Base-by-base conservation (phyloP, 2,113 vertebrate genomes). In the Syrmaticus mikado region DNA sequence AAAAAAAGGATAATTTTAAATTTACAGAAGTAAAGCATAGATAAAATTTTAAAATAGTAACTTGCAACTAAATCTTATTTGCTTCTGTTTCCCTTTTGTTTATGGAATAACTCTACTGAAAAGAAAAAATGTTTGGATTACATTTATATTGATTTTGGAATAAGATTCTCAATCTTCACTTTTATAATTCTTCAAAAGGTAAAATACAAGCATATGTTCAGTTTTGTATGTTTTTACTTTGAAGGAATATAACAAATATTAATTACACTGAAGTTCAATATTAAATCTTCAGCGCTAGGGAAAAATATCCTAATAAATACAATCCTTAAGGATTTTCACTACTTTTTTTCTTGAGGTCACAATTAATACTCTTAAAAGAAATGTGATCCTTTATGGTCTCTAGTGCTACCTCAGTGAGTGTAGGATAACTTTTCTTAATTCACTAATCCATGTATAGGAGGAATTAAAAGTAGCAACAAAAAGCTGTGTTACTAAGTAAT, bases 381-480 rank as follows among this genome's bases (percentile, higher is more conserved):
- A 84, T 92, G 60, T 5, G 67, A 22, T 70, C 24, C 67, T 90
- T 92, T 81, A 60, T 41, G 38, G 32, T 12, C 7, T 58, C 48
- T 71, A 13, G 3, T 55, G 41, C 45, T 71, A 61, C 5, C 13
- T 79, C 87, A 75, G 77, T 78, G 81, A 75, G 77, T 78, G 81
- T 78, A 77, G 30, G 43, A 87, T 45, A 85, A 71, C 18, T 3
- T 86, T 90, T 88, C 52, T 82, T 18, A 65, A 65, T 65, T 70
- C 1, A 15, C 60, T 82, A 5, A 58, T 67, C 30, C 24, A 8
- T 8, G 48, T 52, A 64, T 9, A 82, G 13, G 10, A 74, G 27
- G 6, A 91, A 85, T 48, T 88, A 93, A 78, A 79, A n/a, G 48
- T 8, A 61, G n/a, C 36, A 85, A 53, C 9, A 45, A 64, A 65